Percentiles rank a stretch among this genome's conserved stretches.
Evolutionary conservation across 2,797 vertebrate genomes (phyloP).

Genomic region (Enteromius trimaculatus): DNA sequence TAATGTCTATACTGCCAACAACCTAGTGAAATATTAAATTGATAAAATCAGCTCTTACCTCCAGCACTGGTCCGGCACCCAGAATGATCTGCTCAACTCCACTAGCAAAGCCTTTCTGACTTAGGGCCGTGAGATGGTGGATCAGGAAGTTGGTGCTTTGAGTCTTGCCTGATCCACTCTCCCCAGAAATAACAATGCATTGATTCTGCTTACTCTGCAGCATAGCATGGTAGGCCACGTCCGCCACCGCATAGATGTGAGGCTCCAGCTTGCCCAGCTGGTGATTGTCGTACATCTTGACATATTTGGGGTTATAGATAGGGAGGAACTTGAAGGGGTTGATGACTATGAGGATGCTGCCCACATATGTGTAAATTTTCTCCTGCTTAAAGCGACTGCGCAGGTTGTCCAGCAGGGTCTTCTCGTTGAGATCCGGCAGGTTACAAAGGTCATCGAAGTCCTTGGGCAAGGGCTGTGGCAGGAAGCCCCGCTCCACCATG

Average conservation of each 20-base stretch:
- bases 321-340: conserved; percentile 98
- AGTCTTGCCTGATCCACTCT: conserved; percentile 97
- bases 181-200: conserved; percentile 98
- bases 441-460: conserved; percentile 92
- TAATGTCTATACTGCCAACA: background rate
- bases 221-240: conserved; percentile 97
- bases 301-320: conserved; percentile 99
- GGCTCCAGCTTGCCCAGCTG: conserved; percentile 93
- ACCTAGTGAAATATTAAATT: background rate
- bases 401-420: conserved; percentile 95
- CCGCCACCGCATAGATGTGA: conserved; percentile 96
- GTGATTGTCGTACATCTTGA: conserved; percentile 99
- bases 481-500: conserved; percentile 92
- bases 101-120: conserved; percentile 98
- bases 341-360: conserved; percentile 97
- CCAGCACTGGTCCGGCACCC: conserved; percentile 96
- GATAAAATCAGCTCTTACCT: conserved; percentile 80
- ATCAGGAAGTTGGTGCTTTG: conserved; percentile 99
- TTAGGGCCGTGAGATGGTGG: conserved; percentile 97
- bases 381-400: conserved; percentile 95
- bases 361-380: conserved; percentile 97
- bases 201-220: conserved; percentile 91
- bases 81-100: conserved; percentile 99
- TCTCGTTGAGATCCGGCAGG: conserved; percentile 93
- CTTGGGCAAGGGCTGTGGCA: conserved; percentile 90